A percentile compares a stretch with the other conserved stretches of the same genome.
These are phyloP conservation scores for Drosophila gunungcola DNA, from an alignment of 1,140 invertebrate species.

Conservation along the genomic window DNA sequence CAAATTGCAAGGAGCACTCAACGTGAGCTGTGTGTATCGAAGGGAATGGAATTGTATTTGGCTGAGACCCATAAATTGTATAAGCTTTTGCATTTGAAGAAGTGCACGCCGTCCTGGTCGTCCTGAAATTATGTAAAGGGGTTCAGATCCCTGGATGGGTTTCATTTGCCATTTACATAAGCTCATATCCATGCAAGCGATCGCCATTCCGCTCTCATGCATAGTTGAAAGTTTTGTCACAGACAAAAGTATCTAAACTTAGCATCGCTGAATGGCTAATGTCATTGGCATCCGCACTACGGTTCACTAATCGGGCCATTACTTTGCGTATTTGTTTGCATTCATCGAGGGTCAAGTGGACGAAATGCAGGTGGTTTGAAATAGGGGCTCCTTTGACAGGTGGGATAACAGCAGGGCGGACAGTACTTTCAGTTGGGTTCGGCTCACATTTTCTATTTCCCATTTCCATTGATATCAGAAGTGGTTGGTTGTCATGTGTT, in stretches of 20 bases:
- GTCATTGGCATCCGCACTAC: constrained; percentile 39
- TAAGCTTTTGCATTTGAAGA: constrained; percentile 36
- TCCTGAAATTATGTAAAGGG: constrained; percentile 37
- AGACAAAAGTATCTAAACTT: constrained; percentile 53
- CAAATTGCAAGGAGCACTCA: constrained; percentile 35
- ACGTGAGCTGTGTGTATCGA: constrained; percentile 29
- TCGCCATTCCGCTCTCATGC: neutral
- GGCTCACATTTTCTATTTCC: constrained; percentile 18
- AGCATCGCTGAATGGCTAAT: constrained; percentile 30
- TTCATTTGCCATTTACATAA: constrained; percentile 37
- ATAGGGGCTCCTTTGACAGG: constrained; percentile 10
- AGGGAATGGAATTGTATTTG: constrained; percentile 32
- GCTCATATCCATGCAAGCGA: constrained; percentile 23
- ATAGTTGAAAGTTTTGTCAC: constrained; percentile 41
- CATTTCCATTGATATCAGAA: constrained; percentile 22
- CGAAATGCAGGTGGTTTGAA: neutral
- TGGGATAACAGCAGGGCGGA: constrained; percentile 17
- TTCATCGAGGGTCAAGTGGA: constrained; percentile 21
- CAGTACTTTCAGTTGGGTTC: constrained; percentile 24
- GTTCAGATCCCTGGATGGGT: neutral
- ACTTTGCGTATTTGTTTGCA: constrained; percentile 26
- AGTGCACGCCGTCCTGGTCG: constrained; percentile 43
- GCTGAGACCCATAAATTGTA: constrained; percentile 41
- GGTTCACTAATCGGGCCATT: constrained; percentile 41
- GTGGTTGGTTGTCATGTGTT: constrained; percentile 34